Evolutionary conservation across 2,888 invertebrate genomes (phyloP).

Genomic region (Thecocarcelia acutangulata): DNA sequence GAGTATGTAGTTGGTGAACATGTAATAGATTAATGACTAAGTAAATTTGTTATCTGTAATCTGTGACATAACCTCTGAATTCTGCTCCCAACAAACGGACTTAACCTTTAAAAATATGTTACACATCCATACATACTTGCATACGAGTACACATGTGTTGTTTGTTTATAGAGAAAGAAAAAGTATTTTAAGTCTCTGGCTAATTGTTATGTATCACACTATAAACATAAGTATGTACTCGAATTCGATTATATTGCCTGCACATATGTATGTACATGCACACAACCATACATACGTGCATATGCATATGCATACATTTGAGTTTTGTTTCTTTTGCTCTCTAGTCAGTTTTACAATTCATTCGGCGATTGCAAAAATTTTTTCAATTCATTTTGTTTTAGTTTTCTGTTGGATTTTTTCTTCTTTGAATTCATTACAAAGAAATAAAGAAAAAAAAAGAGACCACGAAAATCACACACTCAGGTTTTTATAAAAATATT

Average conservation of each 20-base stretch:
- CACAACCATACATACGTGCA: neutral
- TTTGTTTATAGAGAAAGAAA: neutral
- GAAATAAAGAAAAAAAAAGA: slow-evolving; percentile 16
- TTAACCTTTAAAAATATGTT: no score
- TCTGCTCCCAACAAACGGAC: no score
- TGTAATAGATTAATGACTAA: no score
- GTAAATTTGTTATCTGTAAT: no score
- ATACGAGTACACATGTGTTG: no score
- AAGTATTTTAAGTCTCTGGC: slow-evolving; percentile 18
- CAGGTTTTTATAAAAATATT: slow-evolving; percentile 45
- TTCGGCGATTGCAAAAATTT: slow-evolving; percentile 57
- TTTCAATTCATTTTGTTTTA: slow-evolving; percentile 51
- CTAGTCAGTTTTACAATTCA: slow-evolving; percentile 34
- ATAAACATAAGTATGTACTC: neutral
- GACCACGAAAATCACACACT: slow-evolving; percentile 35
- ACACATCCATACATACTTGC: no score
- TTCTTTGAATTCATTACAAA: slow-evolving; percentile 35
- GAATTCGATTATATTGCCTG: slow-evolving; percentile 20
- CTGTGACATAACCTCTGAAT: no score
- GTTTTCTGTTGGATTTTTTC: slow-evolving; percentile 16
- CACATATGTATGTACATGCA: slow-evolving; percentile 8
- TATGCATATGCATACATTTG: neutral
- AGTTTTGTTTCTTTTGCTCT: slow-evolving; percentile 4
- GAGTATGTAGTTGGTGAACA: no score
- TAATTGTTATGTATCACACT: slow-evolving; percentile 16